These are phyloP conservation scores for Lasioglossum villosulum DNA, from an alignment of 2,888 invertebrate species.

Conservation along the genomic window DNA sequence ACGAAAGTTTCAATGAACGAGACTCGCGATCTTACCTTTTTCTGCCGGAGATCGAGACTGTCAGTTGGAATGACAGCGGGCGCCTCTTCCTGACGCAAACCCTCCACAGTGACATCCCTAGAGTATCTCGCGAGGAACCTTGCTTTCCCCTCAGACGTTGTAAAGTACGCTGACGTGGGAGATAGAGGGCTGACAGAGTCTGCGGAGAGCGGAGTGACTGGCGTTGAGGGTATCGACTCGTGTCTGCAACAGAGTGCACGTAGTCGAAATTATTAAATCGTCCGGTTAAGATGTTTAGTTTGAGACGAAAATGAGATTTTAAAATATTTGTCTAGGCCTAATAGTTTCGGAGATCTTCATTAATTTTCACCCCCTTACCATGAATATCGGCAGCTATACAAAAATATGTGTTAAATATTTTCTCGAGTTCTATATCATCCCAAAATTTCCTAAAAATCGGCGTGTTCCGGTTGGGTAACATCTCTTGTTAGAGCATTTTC, in stretches of 20 bases:
- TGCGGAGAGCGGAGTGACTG: conserved; percentile 77
- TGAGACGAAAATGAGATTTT: no score
- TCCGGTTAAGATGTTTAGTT: neutral
- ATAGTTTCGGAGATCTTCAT: no score
- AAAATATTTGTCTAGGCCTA: no score
- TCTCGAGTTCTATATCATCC: no score
- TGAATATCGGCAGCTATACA: no score
- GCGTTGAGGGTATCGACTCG: conserved; percentile 78
- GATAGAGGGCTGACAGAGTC: conserved; percentile 86
- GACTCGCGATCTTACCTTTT: conserved; percentile 81
- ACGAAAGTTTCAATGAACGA: neutral
- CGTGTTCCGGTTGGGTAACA: no score
- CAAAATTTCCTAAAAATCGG: no score
- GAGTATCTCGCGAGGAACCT: conserved; percentile 88
- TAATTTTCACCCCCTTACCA: no score
- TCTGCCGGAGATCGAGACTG: conserved; percentile 83
- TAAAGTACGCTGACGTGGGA: conserved; percentile 88
- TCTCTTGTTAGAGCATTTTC: no score
- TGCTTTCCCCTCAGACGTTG: conserved; percentile 89
- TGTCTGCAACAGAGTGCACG: conserved; percentile 72
- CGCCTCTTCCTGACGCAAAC: conserved; percentile 73
- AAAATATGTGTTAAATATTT: no score
- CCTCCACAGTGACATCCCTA: conserved; percentile 85
- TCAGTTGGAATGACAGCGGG: conserved; percentile 71
- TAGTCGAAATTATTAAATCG: conserved; percentile 16